Evolutionary conservation across 2,113 vertebrate species (phyloP), one percentile per base, ranked within the genome.

Genomic region (Podilymbus podiceps): DNA sequence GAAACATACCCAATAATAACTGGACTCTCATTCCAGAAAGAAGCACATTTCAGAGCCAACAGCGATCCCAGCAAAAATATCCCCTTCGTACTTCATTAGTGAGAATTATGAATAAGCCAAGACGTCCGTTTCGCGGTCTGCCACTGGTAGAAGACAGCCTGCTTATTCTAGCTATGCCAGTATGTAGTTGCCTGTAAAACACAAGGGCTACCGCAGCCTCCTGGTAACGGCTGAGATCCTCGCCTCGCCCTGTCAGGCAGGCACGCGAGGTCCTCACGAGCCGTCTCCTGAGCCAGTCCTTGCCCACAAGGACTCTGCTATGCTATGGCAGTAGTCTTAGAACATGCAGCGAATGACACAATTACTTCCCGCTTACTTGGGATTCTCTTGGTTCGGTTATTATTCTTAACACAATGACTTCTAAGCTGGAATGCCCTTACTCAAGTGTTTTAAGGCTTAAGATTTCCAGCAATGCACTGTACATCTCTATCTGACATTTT

Each of bases 401-500:
- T 76, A 72, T 81, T 55, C 58, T 67, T 68, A 89, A 90, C 30
- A 80, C 64, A 93, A 92, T 38, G 63, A 91, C 50, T 92, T 91
- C 67, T 67, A 84, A 92, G 88, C n/a, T 89, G 63, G 46, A 96
- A 92, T 75, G 74, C 18, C 56, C 74, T 91, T 92, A 58, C 60
- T 80, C 67, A 75, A 90, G 85, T 59, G 15, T 85, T 94, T 91
- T 93, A 89, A 95, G n/a, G 56, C 63, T 94, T 68, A 87, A 90
- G 33, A 27, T 86, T 90, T 89, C 49, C 91, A 96, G 64, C 47
- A 93, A 78, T 52, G 33, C 30, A 59, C 42, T 85, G 79, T 72
- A 77, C 85, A 87, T 88, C 83, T 93, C 92, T 85, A 80, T 86
- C 69, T 88, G 86, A 90, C 62, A 79, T 80, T 86, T 92, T 90